phyloP scores from a whole-genome alignment of 2,888 invertebrate genomes.

The Xanthorhoe designata region DNA sequence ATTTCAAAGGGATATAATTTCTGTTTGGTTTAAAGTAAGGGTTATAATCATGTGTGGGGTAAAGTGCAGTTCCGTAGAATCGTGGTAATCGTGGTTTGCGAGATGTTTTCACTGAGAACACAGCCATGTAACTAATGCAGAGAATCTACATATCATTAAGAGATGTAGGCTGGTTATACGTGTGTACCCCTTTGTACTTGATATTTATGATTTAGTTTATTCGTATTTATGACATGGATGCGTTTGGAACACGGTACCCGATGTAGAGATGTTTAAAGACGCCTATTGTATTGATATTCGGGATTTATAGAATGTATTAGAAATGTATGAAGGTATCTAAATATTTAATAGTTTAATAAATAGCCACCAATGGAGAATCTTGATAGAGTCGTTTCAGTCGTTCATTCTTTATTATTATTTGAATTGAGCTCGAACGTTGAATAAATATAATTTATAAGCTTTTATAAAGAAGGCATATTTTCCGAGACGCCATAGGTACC shows the following conservation, averaged over 20 bases:
- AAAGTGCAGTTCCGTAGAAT: slow-evolving; percentile 40
- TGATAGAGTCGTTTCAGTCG: not conserved
- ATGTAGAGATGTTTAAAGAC: slow-evolving; percentile 69
- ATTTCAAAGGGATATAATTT: slow-evolving; percentile 24
- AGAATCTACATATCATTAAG: slow-evolving; percentile 86
- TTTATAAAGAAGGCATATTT: too few relatives aligned
- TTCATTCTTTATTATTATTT: not conserved
- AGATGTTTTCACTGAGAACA: slow-evolving; percentile 84
- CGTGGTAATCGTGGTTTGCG: slow-evolving; percentile 59
- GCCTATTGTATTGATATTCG: slow-evolving; percentile 72
- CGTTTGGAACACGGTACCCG: slow-evolving; percentile 62
- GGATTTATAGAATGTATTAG: slow-evolving; percentile 39
- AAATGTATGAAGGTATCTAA: slow-evolving; percentile 28
- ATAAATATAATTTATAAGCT: too few relatives aligned
- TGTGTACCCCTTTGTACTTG: slow-evolving; percentile 83
- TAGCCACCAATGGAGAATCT: slow-evolving; percentile 1
- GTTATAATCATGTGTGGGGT: slow-evolving; percentile 48
- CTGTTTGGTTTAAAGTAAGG: slow-evolving; percentile 42
- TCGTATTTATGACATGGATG: slow-evolving; percentile 79
- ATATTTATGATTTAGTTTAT: slow-evolving; percentile 76
- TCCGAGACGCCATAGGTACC: too few relatives aligned
- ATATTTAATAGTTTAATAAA: slow-evolving; percentile 15
- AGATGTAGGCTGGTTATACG: slow-evolving; percentile 82
- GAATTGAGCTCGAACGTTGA: not conserved
- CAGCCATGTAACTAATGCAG: slow-evolving; percentile 84